phyloP scores from a whole-genome alignment of 2,113 vertebrate genomes.

The Ursus arctos region DNA sequence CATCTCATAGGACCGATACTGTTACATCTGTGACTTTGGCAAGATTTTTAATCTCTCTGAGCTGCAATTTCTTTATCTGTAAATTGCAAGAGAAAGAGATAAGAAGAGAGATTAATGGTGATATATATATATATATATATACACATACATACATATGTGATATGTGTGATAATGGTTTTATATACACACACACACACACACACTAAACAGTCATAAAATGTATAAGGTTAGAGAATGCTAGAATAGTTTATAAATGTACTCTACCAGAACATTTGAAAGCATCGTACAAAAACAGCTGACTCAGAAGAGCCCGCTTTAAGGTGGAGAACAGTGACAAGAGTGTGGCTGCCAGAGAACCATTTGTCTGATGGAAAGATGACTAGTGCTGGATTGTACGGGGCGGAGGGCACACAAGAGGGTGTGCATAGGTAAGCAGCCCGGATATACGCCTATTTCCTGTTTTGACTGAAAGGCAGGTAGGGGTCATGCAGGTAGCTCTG shows the following conservation, averaged over 20 bases:
- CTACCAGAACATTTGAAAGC: not conserved
- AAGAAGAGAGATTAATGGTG: not conserved
- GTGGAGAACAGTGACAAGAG: not conserved
- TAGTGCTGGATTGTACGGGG: fast-evolving
- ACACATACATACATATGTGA: too few species aligned
- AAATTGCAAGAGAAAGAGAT: not conserved
- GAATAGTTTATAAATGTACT: not conserved
- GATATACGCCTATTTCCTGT: not conserved
- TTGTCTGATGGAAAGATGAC: not conserved
- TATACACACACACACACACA: too few species aligned
- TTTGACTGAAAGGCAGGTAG: not conserved
- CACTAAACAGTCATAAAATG: not conserved
- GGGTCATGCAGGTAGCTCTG: not conserved
- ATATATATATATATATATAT: too few species aligned
- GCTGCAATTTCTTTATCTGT: not conserved
- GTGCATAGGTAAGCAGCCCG: not conserved
- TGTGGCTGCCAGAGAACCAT: not conserved
- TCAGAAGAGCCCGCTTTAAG: not conserved
- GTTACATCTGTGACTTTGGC: not conserved
- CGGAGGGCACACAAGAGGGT: not conserved
- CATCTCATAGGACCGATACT: not conserved
- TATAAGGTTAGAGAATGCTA: not conserved
- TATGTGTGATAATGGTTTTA: not conserved
- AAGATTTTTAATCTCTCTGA: not conserved
- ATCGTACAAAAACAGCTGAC: not conserved